These are phyloP conservation scores for Sinocyclocheilus anshuiensis DNA, from an alignment of 2,113 vertebrate species.

Conservation along the genomic window DNA sequence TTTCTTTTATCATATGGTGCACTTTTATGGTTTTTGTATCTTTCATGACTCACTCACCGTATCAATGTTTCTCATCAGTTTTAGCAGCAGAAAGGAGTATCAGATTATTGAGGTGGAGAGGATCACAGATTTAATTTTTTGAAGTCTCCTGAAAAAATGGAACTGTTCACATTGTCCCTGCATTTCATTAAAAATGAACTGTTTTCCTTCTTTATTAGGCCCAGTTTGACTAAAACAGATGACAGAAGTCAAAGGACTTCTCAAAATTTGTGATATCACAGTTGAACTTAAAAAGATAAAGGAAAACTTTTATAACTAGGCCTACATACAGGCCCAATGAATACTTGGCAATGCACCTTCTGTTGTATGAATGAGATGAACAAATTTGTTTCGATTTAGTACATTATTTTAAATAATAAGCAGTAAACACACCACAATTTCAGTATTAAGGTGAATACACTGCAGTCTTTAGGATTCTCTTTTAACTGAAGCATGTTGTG, in stretches of 20 bases:
- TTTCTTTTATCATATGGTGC: neutral
- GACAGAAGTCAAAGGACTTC: neutral
- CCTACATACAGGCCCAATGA: neutral
- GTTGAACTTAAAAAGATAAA: neutral
- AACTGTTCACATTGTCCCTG: neutral
- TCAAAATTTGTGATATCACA: neutral
- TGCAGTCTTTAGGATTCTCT: neutral
- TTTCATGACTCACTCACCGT: neutral
- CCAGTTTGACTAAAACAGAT: neutral
- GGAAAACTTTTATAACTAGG: neutral
- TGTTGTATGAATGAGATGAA: neutral
- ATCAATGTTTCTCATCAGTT: neutral
- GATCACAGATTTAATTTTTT: neutral
- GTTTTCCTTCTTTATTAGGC: neutral
- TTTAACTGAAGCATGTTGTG: neutral
- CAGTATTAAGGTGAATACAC: neutral
- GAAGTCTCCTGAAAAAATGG: neutral
- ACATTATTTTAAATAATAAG: neutral
- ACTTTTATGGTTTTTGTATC: neutral
- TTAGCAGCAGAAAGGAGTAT: neutral
- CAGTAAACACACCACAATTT: neutral
- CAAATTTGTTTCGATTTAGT: neutral
- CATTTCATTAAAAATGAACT: neutral
- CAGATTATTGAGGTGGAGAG: too few species aligned
- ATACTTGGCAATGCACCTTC: neutral